These are phyloP conservation scores for Philopedon plagiatum DNA, from an alignment of 2,888 invertebrate species.

Conservation along the genomic window DNA sequence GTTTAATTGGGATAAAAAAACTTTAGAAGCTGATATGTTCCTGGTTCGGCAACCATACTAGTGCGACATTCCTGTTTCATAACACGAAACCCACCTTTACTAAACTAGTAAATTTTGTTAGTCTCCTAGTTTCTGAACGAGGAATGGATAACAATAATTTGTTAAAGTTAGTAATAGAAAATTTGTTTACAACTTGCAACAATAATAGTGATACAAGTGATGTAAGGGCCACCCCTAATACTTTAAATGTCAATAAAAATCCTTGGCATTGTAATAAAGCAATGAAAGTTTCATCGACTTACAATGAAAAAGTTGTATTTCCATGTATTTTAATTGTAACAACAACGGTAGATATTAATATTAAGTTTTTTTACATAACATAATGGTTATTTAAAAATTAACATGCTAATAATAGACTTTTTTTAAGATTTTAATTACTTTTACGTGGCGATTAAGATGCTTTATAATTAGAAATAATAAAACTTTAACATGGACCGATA, in stretches of 20 bases:
- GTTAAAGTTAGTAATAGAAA: not conserved
- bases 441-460: constrained; percentile 11
- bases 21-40: not conserved
- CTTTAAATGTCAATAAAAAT: constrained; percentile 11
- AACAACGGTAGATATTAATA: constrained; percentile 4
- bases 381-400: constrained; percentile 11
- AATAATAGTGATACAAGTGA: not conserved
- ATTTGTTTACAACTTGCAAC: not conserved
- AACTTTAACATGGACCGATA: not conserved
- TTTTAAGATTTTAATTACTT: not conserved
- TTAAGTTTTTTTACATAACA: not conserved
- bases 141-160: too few species aligned
- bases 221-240: not conserved
- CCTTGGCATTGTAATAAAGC: not conserved
- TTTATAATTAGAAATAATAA: constrained; percentile 3
- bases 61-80: too few species aligned
- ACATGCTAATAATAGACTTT: not conserved
- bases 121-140: too few species aligned
- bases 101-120: too few species aligned
- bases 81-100: too few species aligned
- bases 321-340: constrained; percentile 10
- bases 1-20: not conserved
- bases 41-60: too few species aligned
- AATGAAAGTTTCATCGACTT: not conserved
- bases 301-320: constrained; percentile 18